Evolutionary conservation across 2,888 invertebrate genomes (phyloP).

Genomic region (Synergus laeviventris): DNA sequence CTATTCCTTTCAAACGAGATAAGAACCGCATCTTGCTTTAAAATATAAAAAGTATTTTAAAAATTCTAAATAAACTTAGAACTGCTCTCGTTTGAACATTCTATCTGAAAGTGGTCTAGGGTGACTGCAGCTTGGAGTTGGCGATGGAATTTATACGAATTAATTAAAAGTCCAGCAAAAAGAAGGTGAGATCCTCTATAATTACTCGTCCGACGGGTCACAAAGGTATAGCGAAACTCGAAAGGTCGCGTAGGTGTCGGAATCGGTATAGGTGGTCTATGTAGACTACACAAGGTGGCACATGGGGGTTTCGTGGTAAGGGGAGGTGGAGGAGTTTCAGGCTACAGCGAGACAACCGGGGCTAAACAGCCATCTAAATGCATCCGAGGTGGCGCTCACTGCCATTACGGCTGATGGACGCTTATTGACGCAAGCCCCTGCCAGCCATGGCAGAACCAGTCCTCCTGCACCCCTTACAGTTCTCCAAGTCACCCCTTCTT

Average conservation of each 20-base stretch:
- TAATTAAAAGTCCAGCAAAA: not conserved
- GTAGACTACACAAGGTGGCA: slow-evolving; percentile 8
- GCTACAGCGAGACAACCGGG: slow-evolving; percentile 74
- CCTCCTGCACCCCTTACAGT: slow-evolving; percentile 60
- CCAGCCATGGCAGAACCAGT: slow-evolving; percentile 65
- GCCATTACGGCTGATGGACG: slow-evolving; percentile 76
- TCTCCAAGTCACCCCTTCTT: slow-evolving; percentile 52
- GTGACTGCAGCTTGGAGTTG: not conserved
- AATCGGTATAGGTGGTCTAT: slow-evolving; percentile 4
- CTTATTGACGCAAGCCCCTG: slow-evolving; percentile 76
- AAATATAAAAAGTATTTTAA: not conserved
- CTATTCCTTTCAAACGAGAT: not conserved
- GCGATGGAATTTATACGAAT: not conserved
- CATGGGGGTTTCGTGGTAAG: slow-evolving; percentile 27
- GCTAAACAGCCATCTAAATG: slow-evolving; percentile 77
- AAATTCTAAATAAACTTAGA: not conserved
- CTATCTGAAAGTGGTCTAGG: not conserved
- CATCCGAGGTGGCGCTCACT: slow-evolving; percentile 76
- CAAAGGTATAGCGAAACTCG: not conserved
- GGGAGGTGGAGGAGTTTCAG: slow-evolving; percentile 59
- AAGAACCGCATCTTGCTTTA: not conserved
- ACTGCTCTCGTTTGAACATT: not conserved
- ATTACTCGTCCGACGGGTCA: not conserved
- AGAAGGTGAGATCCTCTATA: not conserved
- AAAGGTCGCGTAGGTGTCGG: not conserved